These are phyloP conservation scores for Seira ritae DNA, from an alignment of 2,888 invertebrate genomes.

Conservation along the genomic window DNA sequence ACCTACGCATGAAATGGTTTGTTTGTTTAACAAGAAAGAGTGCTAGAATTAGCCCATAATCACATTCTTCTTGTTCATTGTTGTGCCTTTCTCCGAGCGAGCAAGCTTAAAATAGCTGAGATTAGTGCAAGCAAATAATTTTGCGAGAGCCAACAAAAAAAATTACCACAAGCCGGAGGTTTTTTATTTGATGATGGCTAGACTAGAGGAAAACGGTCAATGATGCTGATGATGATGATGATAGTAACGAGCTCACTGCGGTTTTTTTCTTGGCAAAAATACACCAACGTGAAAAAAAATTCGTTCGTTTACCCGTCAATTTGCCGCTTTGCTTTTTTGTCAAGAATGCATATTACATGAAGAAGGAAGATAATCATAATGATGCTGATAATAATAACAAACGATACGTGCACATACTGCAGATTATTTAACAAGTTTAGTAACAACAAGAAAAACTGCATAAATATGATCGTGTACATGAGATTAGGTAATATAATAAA, in stretches of 20 bases:
- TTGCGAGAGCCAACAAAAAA: neutral
- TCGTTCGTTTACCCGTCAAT: constrained; percentile 36
- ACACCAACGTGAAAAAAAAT: constrained; percentile 8
- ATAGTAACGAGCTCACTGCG: constrained; percentile 20
- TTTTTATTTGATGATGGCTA: constrained; percentile 27
- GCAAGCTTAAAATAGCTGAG: neutral
- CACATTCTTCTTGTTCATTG: constrained; percentile 5
- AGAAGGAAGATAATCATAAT: constrained; percentile 24
- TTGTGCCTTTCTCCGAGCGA: too few species aligned
- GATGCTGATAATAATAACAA: constrained; percentile 35
- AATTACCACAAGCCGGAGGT: constrained; percentile 42
- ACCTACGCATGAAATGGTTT: too few species aligned
- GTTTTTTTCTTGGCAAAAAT: constrained; percentile 30
- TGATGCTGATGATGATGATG: too few species aligned
- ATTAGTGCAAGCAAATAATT: neutral
- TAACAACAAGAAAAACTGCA: neutral
- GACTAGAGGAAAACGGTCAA: constrained; percentile 30
- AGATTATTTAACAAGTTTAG: neutral
- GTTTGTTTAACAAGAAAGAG: neutral
- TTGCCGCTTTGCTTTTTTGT: constrained; percentile 26
- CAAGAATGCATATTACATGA: constrained; percentile 14
- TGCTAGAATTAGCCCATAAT: neutral
- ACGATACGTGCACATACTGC: constrained; percentile 20
- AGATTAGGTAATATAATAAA: neutral
- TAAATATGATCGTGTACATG: neutral